phyloP scores from a whole-genome alignment of 2,113 vertebrate genomes.

The Axis porcinus region DNA sequence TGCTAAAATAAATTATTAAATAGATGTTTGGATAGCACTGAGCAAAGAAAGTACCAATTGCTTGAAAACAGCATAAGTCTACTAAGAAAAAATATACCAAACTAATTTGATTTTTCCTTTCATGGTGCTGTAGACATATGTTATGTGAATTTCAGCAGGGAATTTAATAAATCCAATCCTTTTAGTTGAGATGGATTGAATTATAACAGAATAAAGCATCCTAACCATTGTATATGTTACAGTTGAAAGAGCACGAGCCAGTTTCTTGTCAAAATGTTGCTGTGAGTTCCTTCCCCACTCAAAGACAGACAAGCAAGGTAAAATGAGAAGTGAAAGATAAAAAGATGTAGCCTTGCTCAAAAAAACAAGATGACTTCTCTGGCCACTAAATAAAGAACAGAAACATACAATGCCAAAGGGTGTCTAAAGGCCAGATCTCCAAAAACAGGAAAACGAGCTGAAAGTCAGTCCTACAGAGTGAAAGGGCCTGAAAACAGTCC shows the following conservation, averaged over 20 bases:
- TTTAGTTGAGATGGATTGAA: not conserved
- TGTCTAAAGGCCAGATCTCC: not conserved
- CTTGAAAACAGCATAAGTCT: not conserved
- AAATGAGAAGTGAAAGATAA: not conserved
- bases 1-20: slow-evolving; percentile 42
- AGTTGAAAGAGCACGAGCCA: not conserved
- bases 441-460: not conserved
- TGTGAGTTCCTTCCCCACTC: not conserved
- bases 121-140: not conserved
- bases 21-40: slow-evolving; percentile 17
- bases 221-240: not conserved
- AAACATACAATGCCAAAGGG: not conserved
- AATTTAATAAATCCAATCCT: not conserved
- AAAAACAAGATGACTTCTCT: not conserved
- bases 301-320: not conserved
- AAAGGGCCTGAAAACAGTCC: no score
- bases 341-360: not conserved
- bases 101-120: not conserved
- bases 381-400: not conserved
- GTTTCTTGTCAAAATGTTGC: not conserved
- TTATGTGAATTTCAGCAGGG: not conserved
- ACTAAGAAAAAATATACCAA: not conserved
- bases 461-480: not conserved
- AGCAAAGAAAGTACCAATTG: slow-evolving; percentile 35
- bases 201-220: no score